Conservation (phyloP, 1,140 invertebrate species). For the Hormaphis cornu region DNA sequence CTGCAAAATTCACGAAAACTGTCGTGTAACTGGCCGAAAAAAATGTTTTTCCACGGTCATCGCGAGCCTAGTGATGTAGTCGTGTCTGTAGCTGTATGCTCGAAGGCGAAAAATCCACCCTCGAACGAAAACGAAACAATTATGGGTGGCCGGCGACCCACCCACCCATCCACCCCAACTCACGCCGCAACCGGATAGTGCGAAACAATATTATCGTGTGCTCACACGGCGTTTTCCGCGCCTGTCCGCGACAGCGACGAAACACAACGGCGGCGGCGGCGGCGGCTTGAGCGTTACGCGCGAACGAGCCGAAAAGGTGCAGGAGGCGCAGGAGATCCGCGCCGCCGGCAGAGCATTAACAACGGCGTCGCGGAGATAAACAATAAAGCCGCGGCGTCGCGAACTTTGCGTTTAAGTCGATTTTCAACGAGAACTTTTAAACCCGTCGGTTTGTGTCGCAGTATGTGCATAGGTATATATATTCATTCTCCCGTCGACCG, state of each 20-base stretch:
- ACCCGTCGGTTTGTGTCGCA: background rate
- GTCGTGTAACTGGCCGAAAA: no score
- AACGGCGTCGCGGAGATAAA: conserved; percentile 25
- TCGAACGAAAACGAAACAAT: no score
- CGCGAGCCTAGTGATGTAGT: no score
- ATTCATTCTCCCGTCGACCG: no score
- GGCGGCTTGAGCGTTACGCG: conserved; percentile 10
- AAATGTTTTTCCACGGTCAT: no score
- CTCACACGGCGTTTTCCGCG: background rate
- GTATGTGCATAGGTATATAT: no score
- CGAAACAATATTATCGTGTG: background rate
- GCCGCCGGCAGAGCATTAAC: background rate
- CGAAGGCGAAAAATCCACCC: no score
- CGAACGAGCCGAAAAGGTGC: conserved; percentile 15
- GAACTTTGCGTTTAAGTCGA: conserved; percentile 31
- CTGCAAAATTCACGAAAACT: no score
- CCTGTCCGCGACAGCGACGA: background rate
- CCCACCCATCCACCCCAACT: no score
- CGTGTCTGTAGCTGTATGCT: no score
- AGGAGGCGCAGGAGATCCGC: background rate
- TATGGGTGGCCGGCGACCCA: no score
- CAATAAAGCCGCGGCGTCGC: conserved; percentile 24
- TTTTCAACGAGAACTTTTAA: conserved; percentile 31
- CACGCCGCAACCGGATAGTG: background rate
- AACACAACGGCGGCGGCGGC: background rate